Evolutionary conservation across 2,888 invertebrate species (phyloP).

Genomic region (Noctua janthina): DNA sequence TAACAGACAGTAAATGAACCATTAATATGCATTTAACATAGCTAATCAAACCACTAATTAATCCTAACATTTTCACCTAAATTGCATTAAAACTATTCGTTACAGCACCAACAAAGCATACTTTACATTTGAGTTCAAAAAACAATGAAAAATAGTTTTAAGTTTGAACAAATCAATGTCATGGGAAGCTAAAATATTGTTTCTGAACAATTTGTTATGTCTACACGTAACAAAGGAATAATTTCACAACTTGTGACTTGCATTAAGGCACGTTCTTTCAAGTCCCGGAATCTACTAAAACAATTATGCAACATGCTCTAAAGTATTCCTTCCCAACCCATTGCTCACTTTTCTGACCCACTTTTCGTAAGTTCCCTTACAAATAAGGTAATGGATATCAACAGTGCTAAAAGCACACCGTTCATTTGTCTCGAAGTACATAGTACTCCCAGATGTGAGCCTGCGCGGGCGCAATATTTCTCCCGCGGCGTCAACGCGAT

Average conservation of each 20-base stretch:
- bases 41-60: slow-evolving; percentile 40
- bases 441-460: slow-evolving; percentile 56
- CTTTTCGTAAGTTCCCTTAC: neutral
- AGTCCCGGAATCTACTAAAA: slow-evolving; percentile 38
- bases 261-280: slow-evolving; percentile 63
- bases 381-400: slow-evolving; percentile 46
- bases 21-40: slow-evolving; percentile 1
- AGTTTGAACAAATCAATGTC: slow-evolving; percentile 66
- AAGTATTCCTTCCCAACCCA: slow-evolving; percentile 14
- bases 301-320: neutral
- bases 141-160: slow-evolving; percentile 33
- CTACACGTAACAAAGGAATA: slow-evolving; percentile 68
- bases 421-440: slow-evolving; percentile 41
- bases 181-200: slow-evolving; percentile 67
- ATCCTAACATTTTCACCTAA: slow-evolving; percentile 46
- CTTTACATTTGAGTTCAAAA: slow-evolving; percentile 34
- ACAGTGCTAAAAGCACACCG: slow-evolving; percentile 4
- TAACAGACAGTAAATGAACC: neutral
- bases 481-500: slow-evolving; percentile 74
- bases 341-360: neutral
- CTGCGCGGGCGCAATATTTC: slow-evolving; percentile 72
- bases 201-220: slow-evolving; percentile 66
- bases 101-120: slow-evolving; percentile 46
- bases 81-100: slow-evolving; percentile 56
- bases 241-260: slow-evolving; percentile 65